Base-by-base conservation (phyloP, 2,797 vertebrate genomes). In the Spinibarbus caldwelli region DNA sequence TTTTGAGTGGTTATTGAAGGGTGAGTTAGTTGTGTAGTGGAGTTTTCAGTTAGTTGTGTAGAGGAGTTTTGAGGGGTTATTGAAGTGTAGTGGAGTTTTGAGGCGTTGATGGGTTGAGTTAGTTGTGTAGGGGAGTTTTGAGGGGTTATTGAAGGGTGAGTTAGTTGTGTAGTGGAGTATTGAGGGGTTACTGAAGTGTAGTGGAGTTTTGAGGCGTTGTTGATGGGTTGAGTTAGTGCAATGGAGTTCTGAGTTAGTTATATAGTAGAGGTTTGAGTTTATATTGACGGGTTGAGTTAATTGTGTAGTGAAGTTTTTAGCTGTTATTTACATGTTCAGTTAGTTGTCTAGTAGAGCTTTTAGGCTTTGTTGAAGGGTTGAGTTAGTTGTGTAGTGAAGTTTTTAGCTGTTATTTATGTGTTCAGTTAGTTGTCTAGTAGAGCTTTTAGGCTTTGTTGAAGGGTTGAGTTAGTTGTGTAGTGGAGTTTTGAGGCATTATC, bases 381-480 rank as follows among this genome's bases (percentile, higher is more conserved):
- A 70, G 6, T 15, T 71, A 70, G 11, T 23, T 70, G 67, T 70
- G 5, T 14, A 19, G 0, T n/a, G 0, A 2, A 70, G 19, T 5
- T 70, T 12, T 14, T 0, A 19, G 36, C 0, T 0, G 0, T n/a
- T 43, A 10, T 15, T 11, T 0, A 26, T 0, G 2, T 21, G 1
- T n/a, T 70, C 2, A 14, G 6, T 43, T 14, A 15, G 41, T 15
- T n/a, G 23, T 70, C n/a, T 81, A 38, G 14, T 54, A 6, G 23
- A 38, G 64, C 6, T 47, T 10, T 19, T 1, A 72, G 70, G 6
- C 4, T 1, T 15, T 26, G 4, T 15, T 0, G 6, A 71, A n/a
- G 12, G 23, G 3, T 49, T 21, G 0, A 38, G 47, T 12, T 54
- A 54, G 47, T 41, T 54, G 7, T 68, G n/a, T 70, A 38, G 14